Evolutionary conservation across 2,113 vertebrate genomes (phyloP).

Genomic region (Alouatta palliata): DNA sequence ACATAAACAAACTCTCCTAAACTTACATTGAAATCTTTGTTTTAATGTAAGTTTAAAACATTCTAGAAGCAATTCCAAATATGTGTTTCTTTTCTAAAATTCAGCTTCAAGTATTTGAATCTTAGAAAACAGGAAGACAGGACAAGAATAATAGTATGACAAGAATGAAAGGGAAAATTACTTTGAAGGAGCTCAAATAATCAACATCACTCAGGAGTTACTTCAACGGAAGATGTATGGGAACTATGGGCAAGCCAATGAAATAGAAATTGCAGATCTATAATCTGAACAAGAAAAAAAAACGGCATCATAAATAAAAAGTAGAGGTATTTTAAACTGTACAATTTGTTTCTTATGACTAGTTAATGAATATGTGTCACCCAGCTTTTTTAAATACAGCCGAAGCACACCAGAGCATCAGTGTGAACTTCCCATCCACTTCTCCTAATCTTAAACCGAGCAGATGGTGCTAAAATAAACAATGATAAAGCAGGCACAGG

Average conservation of each 20-base stretch:
- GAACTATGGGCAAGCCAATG: background rate
- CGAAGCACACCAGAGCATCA: background rate
- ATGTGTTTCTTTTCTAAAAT: background rate
- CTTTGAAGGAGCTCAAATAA: background rate
- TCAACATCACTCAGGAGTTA: background rate
- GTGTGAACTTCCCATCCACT: background rate
- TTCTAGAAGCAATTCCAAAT: slow-evolving; percentile 26
- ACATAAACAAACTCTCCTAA: background rate
- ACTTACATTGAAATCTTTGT: background rate
- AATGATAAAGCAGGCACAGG: background rate
- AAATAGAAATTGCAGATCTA: background rate
- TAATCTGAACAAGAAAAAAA: background rate
- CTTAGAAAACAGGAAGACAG: background rate
- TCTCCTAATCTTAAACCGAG: slow-evolving; percentile 21
- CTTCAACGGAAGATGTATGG: background rate
- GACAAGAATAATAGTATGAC: background rate
- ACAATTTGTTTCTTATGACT: background rate
- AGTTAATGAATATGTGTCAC: background rate
- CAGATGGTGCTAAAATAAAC: slow-evolving; percentile 50
- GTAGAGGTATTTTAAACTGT: background rate
- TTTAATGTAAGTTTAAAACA: slow-evolving; percentile 20
- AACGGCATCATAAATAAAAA: background rate
- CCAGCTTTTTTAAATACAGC: background rate
- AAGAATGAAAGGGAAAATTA: background rate
- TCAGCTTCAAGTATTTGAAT: background rate